These are phyloP conservation scores for Phthorimaea operculella DNA, from an alignment of 1,140 invertebrate species.

Conservation along the genomic window DNA sequence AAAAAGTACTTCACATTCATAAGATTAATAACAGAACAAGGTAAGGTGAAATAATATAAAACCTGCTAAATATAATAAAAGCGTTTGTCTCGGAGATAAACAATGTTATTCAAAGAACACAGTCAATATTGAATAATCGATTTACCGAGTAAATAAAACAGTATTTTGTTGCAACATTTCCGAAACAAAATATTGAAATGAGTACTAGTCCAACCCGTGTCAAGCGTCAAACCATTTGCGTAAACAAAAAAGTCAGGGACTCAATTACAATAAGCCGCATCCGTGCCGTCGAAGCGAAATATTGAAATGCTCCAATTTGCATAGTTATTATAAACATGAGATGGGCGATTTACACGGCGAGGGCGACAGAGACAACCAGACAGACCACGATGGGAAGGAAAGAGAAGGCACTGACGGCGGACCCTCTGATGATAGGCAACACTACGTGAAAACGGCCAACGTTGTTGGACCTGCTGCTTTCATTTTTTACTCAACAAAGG, in stretches of 20 bases:
- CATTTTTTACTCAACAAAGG: conserved; percentile 10
- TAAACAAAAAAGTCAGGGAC: conserved; percentile 30
- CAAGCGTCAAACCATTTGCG: conserved; percentile 17
- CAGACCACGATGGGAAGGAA: conserved; percentile 16
- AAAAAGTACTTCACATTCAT: no score
- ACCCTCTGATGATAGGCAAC: conserved; percentile 13
- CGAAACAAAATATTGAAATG: not conserved
- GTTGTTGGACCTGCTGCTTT: conserved; percentile 9
- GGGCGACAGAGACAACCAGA: conserved; percentile 19
- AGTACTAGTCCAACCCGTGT: not conserved
- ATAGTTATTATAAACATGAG: conserved; percentile 52
- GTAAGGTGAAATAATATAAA: no score
- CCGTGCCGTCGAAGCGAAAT: conserved; percentile 36
- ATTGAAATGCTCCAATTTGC: conserved; percentile 53
- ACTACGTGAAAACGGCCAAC: conserved; percentile 12
- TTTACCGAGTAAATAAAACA: no score
- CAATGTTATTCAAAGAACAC: no score
- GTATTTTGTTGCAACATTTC: not conserved
- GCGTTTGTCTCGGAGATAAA: no score
- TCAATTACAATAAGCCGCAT: conserved; percentile 46
- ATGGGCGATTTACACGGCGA: conserved; percentile 28
- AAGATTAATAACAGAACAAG: no score
- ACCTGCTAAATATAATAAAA: no score
- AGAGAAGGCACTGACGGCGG: conserved; percentile 17
- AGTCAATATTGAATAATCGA: no score